A percentile compares a stretch with the other conserved stretches of the same genome.
Evolutionary conservation across 2,113 vertebrate species (phyloP).

Genomic region (Ia io): DNA sequence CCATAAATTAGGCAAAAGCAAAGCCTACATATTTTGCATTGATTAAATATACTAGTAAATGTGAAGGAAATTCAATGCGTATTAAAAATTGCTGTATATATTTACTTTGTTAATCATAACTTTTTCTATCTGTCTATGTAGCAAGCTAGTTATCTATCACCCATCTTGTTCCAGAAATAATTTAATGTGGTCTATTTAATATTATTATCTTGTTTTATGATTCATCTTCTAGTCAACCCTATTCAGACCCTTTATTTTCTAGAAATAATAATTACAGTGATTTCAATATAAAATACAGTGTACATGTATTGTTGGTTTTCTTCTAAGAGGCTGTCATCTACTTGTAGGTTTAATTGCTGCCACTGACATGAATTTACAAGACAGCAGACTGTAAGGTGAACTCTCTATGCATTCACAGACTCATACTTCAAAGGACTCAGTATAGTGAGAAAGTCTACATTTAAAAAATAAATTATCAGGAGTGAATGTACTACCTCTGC

Average conservation of each 20-base stretch:
- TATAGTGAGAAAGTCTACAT: constrained; percentile 29
- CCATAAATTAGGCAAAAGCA: neutral
- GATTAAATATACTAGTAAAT: neutral
- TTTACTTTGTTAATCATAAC: constrained; percentile 41
- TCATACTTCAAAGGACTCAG: constrained; percentile 54
- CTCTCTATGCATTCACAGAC: neutral
- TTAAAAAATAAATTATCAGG: constrained; percentile 49
- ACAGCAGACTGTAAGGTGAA: constrained; percentile 31
- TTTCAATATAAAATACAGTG: constrained; percentile 73
- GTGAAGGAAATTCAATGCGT: neutral
- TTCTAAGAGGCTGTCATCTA: constrained; percentile 62
- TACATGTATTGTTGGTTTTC: constrained; percentile 54
- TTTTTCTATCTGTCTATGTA: constrained; percentile 43
- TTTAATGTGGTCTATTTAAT: constrained; percentile 73
- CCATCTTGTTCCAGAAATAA: constrained; percentile 63
- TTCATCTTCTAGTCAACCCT: constrained; percentile 73
- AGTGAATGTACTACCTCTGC: constrained; percentile 33
- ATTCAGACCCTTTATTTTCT: constrained; percentile 74
- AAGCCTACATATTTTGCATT: neutral
- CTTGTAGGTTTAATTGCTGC: constrained; percentile 64
- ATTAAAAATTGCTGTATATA: constrained; percentile 38
- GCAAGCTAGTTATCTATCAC: constrained; percentile 58
- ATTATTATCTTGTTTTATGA: constrained; percentile 73
- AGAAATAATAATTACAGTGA: constrained; percentile 77
- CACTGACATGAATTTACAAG: constrained; percentile 66